Conservation (phyloP, 2,888 invertebrate species). For the Amphipoea lucens region DNA sequence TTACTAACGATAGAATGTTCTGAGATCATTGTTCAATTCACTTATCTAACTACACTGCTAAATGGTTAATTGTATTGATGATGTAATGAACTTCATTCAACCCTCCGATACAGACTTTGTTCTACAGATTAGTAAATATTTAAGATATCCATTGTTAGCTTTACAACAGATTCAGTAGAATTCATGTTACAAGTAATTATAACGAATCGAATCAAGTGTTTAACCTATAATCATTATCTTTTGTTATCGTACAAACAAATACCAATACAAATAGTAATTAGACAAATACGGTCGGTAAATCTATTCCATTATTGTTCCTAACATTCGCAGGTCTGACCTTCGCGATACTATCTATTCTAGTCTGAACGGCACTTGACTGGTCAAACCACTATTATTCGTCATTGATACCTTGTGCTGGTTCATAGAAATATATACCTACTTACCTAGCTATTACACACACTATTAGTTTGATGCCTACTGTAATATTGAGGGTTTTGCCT, state of each 20-base stretch:
- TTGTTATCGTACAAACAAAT: conserved; percentile 29
- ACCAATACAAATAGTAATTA: neutral
- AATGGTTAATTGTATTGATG: conserved; percentile 11
- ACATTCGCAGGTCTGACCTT: conserved; percentile 71
- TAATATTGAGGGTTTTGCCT: conserved; percentile 5
- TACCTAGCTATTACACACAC: conserved; percentile 16
- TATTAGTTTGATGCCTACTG: conserved; percentile 8
- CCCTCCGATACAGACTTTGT: neutral
- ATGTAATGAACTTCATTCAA: conserved; percentile 5
- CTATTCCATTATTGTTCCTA: conserved; percentile 42
- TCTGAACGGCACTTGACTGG: conserved; percentile 68
- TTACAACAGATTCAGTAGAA: neutral
- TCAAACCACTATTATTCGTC: conserved; percentile 68
- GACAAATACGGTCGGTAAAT: conserved; percentile 13
- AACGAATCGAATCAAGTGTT: conserved; percentile 22
- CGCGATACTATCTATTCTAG: conserved; percentile 66
- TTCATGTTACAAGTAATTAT: conserved; percentile 3
- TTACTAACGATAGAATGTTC: conserved; percentile 13
- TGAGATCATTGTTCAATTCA: conserved; percentile 24
- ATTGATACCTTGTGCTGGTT: conserved; percentile 52
- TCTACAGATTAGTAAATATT: neutral
- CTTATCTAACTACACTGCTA: neutral
- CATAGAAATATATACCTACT: conserved; percentile 39
- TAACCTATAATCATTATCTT: conserved; percentile 23
- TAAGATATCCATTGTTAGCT: neutral